These are phyloP conservation scores for Yponomeuta plumbellus DNA, from an alignment of 2,888 invertebrate species.

Conservation along the genomic window DNA sequence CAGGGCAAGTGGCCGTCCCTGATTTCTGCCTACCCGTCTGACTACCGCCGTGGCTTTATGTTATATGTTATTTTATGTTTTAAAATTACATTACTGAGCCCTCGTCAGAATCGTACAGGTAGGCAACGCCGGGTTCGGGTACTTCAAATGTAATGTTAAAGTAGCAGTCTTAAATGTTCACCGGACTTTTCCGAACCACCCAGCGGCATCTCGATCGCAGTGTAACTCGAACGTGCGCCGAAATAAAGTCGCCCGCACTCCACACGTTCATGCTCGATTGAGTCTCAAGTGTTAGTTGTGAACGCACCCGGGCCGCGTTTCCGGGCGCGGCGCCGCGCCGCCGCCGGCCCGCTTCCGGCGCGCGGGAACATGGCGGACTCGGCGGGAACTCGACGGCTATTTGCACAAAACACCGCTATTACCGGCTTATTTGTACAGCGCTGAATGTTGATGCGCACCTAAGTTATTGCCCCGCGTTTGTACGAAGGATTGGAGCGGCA, in stretches of 20 bases:
- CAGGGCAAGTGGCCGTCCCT: too few relatives aligned
- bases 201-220: not conserved
- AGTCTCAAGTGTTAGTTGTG: slow-evolving; percentile 42
- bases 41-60: too few relatives aligned
- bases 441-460: slow-evolving; percentile 28
- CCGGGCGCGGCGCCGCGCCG: slow-evolving; percentile 55
- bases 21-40: too few relatives aligned
- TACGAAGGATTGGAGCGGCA: not conserved
- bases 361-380: slow-evolving; percentile 29
- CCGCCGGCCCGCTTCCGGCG: slow-evolving; percentile 55
- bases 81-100: too few relatives aligned
- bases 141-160: too few relatives aligned
- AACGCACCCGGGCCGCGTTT: slow-evolving; percentile 42
- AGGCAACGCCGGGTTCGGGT: too few relatives aligned
- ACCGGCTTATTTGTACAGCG: slow-evolving; percentile 34
- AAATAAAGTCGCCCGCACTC: slow-evolving; percentile 11
- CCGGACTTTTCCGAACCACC: not conserved
- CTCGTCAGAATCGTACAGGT: too few relatives aligned
- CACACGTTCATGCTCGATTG: slow-evolving; percentile 25
- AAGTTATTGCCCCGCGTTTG: slow-evolving; percentile 31
- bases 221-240: slow-evolving; percentile 2
- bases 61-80: too few relatives aligned
- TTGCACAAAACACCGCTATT: slow-evolving; percentile 46
- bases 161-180: too few relatives aligned
- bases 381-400: slow-evolving; percentile 34